These are phyloP conservation scores for Pteruthius melanotis DNA, from an alignment of 2,113 vertebrate genomes.

Conservation along the genomic window DNA sequence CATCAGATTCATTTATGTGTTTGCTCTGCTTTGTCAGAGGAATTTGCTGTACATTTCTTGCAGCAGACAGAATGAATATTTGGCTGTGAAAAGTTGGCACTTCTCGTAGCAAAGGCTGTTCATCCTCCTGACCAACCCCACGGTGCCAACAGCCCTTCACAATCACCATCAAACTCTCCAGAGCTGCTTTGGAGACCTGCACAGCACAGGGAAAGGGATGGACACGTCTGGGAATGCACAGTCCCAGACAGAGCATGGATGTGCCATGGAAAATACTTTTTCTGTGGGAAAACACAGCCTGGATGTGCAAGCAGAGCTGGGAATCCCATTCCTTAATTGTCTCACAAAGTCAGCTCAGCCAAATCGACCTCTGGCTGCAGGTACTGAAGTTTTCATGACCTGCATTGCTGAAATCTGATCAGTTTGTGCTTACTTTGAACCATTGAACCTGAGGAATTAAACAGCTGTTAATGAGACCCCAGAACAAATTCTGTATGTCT, in stretches of 20 bases:
- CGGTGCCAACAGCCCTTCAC: background rate
- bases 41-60: background rate
- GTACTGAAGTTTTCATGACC: background rate
- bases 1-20: rapidly evolving
- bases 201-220: background rate
- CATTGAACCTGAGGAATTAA: background rate
- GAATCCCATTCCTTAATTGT: too few relatives aligned
- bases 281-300: background rate
- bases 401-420: background rate
- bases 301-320: background rate
- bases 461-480: background rate
- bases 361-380: background rate
- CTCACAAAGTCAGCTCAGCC: background rate
- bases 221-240: rapidly evolving
- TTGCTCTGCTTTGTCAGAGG: background rate
- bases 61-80: rapidly evolving
- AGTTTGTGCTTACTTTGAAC: background rate
- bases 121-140: background rate
- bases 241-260: background rate
- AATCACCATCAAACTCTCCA: background rate
- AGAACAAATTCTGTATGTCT: background rate
- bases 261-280: background rate
- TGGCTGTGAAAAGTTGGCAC: background rate
- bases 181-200: background rate
- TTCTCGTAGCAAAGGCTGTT: background rate